Base-by-base conservation (phyloP, 2,888 invertebrate species). In the Cotesia congregata region DNA sequence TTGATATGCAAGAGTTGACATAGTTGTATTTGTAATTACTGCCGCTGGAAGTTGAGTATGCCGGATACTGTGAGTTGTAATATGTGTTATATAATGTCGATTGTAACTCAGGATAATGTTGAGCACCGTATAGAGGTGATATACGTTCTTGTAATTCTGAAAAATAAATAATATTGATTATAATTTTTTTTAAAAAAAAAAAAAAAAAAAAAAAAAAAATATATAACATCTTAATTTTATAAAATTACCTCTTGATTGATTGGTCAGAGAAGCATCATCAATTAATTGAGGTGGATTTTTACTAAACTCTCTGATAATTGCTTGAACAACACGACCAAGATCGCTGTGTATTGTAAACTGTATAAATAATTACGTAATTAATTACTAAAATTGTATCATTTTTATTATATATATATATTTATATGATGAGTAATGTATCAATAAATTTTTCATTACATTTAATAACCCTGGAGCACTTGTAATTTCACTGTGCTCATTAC, bases 311-410 rank as follows among this genome's bases (percentile, higher is more conserved):
- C 95, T 90, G 79, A 94, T 94, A 69, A 95, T 94, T 20, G 94
- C 95, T 88, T 95, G 95, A 0, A 95, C 95, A 2, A 96, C 93
- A 76, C 95, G 92, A 0, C 95, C 95, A 80, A 96, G 91, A 89
- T 96, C 96, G 0, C 95, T 95, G 89, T 95, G 95, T 64, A 93
- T 90, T 17, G 95, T 94, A 85, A 93, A 95, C 92, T 94, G 80
- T 50, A 82, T 75, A 76, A 7, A 72, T 61, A 70, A 61, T 12
- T 67, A 67, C 61, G 67, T 60, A 65, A 62, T 40, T 67, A 67
- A 75, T 67, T 30, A 5, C 7, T 7, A 68, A 15, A 64, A 50
- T 12, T 5, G 15, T 60, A 41, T 2, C 30, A 30, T 30, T 30
- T 30, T 3, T 30, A 20, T 20, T 20, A 20, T 20, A 20, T 20